Conservation (phyloP, 2,113 vertebrate genomes). For the Syngnathus typhle region DNA sequence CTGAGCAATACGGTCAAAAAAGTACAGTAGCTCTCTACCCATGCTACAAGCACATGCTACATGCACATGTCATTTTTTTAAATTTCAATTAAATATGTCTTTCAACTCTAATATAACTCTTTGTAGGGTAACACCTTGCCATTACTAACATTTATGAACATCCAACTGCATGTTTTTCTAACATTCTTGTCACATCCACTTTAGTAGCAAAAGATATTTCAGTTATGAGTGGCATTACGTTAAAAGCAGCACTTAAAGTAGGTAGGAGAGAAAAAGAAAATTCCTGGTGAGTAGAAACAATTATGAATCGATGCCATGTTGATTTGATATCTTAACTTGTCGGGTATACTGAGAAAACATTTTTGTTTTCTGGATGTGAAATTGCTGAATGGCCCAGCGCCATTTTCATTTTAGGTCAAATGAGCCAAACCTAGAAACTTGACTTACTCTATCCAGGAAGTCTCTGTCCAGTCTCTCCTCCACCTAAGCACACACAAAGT, state of each 20-base stretch:
- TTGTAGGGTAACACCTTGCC: neutral
- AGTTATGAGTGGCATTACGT: too few relatives aligned
- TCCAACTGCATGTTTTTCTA: neutral
- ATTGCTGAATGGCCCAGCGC: neutral
- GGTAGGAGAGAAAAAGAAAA: too few relatives aligned
- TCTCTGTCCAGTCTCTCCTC: constrained; percentile 77
- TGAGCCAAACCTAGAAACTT: neutral
- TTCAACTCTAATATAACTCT: neutral
- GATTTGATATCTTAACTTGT: neutral
- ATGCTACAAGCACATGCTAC: neutral
- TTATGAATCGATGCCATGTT: neutral
- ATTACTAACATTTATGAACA: neutral
- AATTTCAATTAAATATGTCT: neutral
- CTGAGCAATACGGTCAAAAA: neutral
- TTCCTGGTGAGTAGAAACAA: neutral
- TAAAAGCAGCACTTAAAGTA: too few relatives aligned
- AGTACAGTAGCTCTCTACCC: neutral
- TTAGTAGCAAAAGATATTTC: too few relatives aligned
- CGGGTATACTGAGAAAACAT: neutral
- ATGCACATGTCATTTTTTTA: neutral
- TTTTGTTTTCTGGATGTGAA: too few relatives aligned
- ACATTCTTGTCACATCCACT: neutral
- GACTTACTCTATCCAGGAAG: constrained; percentile 78
- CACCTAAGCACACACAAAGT: constrained; percentile 51
- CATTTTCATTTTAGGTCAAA: neutral